A percentile compares a stretch with the other conserved stretches of the same genome.
Evolutionary conservation across 2,888 invertebrate species (phyloP).

Genomic region (Tipula unca): DNA sequence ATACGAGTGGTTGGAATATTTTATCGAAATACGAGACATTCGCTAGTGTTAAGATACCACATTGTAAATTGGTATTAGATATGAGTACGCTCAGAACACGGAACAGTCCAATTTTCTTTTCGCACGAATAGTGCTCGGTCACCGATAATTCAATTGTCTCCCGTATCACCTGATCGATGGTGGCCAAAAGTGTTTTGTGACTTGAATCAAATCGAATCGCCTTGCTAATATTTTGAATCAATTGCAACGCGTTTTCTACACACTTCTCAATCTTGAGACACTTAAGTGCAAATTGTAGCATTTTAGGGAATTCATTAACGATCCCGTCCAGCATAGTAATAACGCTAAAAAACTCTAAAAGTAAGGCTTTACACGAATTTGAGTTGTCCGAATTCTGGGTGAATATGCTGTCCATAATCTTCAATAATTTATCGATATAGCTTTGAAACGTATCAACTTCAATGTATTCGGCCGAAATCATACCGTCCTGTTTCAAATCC

Average conservation of each 20-base stretch:
- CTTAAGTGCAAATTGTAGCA: not conserved
- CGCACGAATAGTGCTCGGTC: not conserved
- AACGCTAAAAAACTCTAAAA: not conserved
- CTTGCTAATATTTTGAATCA: not conserved
- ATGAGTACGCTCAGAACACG: not conserved
- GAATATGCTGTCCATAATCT: not conserved
- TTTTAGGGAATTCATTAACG: not conserved
- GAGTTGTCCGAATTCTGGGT: not conserved
- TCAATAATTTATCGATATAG: not conserved
- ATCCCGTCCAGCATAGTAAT: not conserved
- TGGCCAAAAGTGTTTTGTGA: not conserved
- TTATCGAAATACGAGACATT: not conserved
- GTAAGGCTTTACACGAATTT: not conserved
- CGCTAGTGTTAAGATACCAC: not conserved
- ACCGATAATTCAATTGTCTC: not conserved
- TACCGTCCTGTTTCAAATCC: conserved; percentile 29
- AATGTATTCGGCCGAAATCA: not conserved
- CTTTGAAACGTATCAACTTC: not conserved
- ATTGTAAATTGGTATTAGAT: not conserved
- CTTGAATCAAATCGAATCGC: not conserved
- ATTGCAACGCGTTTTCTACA: not conserved
- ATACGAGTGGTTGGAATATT: not conserved
- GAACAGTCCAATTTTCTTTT: not conserved
- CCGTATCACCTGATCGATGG: not conserved
- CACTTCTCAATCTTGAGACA: not conserved